Evolutionary conservation across 92 coral and sea anemone genomes (phyloP).

Genomic region (Hydrozoanthus gracilis): DNA sequence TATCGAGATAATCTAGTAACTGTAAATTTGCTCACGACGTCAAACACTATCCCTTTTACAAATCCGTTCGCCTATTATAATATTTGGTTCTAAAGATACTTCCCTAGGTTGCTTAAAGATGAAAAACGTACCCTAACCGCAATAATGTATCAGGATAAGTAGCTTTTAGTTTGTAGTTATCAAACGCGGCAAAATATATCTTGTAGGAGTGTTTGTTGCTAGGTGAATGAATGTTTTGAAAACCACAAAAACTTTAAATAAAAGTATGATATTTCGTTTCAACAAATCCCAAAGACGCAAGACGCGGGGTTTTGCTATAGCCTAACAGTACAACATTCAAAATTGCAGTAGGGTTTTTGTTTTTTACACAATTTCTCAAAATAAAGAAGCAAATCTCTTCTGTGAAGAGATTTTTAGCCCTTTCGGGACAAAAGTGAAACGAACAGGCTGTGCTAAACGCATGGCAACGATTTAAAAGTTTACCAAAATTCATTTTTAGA

Average conservation of each 20-base stretch:
- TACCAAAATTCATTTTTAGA: not conserved
- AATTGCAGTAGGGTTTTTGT: not conserved
- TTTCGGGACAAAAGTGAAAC: not conserved
- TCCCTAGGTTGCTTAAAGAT: not conserved
- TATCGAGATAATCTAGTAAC: constrained; percentile 25
- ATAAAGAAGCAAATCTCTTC: not conserved
- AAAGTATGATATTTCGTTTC: constrained; percentile 22
- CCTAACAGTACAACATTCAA: not conserved
- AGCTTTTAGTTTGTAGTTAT: constrained; percentile 26
- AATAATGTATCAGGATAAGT: constrained; percentile 8
- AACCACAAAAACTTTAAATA: constrained; percentile 29
- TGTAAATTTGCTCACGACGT: constrained; percentile 4
- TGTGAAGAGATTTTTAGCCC: constrained; percentile 26
- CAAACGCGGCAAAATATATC: constrained; percentile 9
- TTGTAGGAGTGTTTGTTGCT: constrained; percentile 31
- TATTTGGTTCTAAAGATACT: constrained; percentile 7
- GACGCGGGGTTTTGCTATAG: not conserved
- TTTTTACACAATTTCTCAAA: not conserved
- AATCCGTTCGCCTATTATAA: constrained; percentile 4
- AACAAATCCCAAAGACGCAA: not conserved
- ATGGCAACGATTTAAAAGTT: not conserved
- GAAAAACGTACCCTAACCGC: constrained; percentile 26
- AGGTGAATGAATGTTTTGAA: constrained; percentile 36
- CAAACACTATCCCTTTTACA: not conserved
- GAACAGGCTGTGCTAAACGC: constrained; percentile 14